Conservation (phyloP, 2,888 invertebrate genomes). For the Caenorhabditis panamensis region DNA sequence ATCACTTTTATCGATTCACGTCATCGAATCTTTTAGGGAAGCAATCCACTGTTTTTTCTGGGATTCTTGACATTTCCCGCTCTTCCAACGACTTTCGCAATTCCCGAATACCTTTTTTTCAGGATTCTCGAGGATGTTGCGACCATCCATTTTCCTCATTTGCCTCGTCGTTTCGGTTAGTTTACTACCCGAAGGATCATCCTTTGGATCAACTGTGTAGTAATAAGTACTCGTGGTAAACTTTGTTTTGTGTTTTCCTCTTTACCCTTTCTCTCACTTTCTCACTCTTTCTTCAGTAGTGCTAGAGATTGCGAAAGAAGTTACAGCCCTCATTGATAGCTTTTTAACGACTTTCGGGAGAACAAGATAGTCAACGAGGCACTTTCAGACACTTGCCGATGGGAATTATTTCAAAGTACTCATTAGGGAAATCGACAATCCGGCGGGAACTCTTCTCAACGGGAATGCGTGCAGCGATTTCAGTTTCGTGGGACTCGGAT, state of each 20-base stretch:
- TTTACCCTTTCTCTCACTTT: neutral
- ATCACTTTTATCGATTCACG: slow-evolving; percentile 24
- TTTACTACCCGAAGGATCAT: neutral
- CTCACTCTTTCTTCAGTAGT: slow-evolving; percentile 15
- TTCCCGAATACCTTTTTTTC: neutral
- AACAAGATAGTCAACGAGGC: neutral
- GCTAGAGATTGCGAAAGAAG: neutral
- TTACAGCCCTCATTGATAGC: slow-evolving; percentile 26
- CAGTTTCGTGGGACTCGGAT: slow-evolving; percentile 50
- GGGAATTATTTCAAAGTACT: slow-evolving; percentile 38
- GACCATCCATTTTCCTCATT: slow-evolving; percentile 21
- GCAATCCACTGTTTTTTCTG: neutral
- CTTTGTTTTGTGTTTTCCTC: neutral
- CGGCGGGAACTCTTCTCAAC: slow-evolving; percentile 40
- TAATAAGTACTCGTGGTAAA: neutral
- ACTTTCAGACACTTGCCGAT: slow-evolving; percentile 29
- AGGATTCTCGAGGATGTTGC: slow-evolving; percentile 21
- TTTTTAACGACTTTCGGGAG: slow-evolving; percentile 41
- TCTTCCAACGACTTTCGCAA: no score
- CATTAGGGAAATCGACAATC: slow-evolving; percentile 55
- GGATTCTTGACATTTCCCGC: no score
- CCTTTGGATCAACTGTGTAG: neutral
- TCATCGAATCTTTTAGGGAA: neutral
- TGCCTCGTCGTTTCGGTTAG: slow-evolving; percentile 14
- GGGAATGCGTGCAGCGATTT: slow-evolving; percentile 50